These are phyloP conservation scores for Channa striata DNA, from an alignment of 2,797 vertebrate species.

Conservation along the genomic window DNA sequence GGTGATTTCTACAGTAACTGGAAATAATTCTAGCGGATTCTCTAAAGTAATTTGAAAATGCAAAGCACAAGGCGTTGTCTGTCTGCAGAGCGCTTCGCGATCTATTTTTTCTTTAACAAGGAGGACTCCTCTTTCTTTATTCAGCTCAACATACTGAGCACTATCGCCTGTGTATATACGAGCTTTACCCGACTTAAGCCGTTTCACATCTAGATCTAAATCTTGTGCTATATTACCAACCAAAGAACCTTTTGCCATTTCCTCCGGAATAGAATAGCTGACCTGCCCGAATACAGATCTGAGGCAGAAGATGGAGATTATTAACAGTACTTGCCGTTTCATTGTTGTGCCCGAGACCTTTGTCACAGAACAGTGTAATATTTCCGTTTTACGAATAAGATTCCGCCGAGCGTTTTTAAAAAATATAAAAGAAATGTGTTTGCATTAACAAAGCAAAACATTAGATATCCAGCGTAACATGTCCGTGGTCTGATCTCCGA, in stretches of 20 bases:
- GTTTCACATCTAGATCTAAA: conserved; percentile 64
- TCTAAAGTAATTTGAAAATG: conserved; percentile 76
- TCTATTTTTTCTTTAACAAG: conserved; percentile 69
- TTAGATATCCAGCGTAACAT: neutral
- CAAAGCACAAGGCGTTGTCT: conserved; percentile 70
- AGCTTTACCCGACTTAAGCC: conserved; percentile 59
- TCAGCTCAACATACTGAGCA: conserved; percentile 61
- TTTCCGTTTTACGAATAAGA: neutral
- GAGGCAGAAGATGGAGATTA: conserved; percentile 44
- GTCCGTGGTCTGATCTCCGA: neutral
- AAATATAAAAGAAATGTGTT: too few species aligned
- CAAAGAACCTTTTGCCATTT: conserved; percentile 69
- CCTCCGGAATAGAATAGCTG: conserved; percentile 72
- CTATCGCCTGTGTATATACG: conserved; percentile 61
- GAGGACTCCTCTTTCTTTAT: conserved; percentile 70
- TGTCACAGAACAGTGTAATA: neutral
- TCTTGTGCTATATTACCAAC: conserved; percentile 69
- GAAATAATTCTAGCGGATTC: conserved; percentile 74
- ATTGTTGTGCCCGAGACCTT: conserved; percentile 40
- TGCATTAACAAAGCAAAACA: neutral
- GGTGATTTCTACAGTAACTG: conserved; percentile 71
- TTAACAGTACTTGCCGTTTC: conserved; percentile 64
- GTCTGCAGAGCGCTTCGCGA: conserved; percentile 63
- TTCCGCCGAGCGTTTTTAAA: neutral
- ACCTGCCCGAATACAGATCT: conserved; percentile 51